Conservation (phyloP, 2,888 invertebrate species). For the Rotaria socialis region DNA sequence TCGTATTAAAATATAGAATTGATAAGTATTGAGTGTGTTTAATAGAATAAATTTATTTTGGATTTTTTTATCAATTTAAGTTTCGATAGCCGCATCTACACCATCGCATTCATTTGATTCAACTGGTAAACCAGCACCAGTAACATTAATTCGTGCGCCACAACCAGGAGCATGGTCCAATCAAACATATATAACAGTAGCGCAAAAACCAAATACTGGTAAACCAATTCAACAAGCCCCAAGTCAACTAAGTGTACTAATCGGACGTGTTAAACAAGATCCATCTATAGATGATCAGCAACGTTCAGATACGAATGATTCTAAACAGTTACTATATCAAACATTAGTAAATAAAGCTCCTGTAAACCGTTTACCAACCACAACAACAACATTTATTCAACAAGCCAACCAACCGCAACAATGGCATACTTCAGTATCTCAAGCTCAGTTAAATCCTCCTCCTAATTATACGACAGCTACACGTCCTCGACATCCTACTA, state of each 20-base stretch:
- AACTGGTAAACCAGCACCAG: not conserved
- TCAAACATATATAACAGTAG: conserved; percentile 6
- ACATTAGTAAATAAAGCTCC: not conserved
- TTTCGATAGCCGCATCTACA: not conserved
- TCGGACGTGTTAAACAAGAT: conserved; percentile 23
- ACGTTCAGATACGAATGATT: conserved; percentile 1
- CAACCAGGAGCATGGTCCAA: not conserved
- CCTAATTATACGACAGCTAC: conserved; percentile 11
- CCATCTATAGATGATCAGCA: not conserved
- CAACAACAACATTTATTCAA: conserved; percentile 29
- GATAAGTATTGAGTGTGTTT: too few relatives aligned
- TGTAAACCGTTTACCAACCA: not conserved
- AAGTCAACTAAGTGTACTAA: not conserved
- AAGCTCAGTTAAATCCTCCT: not conserved
- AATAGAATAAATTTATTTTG: too few relatives aligned
- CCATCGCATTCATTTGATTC: not conserved
- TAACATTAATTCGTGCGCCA: conserved; percentile 1
- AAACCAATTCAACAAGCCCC: not conserved
- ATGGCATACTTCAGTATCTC: conserved; percentile 6
- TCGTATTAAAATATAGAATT: too few relatives aligned
- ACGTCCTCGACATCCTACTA: conserved; percentile 30
- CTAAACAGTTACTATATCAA: not conserved
- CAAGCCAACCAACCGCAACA: not conserved
- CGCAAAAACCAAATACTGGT: conserved; percentile 7
- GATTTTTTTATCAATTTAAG: not conserved